Conservation (phyloP, 2,888 invertebrate species). For the Acanthoscelides obtectus region DNA sequence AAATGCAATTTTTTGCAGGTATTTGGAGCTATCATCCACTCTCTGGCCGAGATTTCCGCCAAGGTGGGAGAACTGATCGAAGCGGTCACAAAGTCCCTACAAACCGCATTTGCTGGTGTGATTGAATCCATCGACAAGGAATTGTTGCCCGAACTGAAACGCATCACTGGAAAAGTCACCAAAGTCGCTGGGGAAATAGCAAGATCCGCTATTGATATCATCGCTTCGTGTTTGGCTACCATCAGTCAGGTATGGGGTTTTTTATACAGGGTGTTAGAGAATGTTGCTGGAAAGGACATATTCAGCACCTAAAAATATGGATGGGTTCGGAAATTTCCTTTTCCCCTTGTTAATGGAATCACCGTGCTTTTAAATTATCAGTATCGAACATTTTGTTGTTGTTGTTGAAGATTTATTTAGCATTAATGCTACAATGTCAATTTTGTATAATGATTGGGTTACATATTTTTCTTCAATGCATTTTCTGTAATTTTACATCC, state of each 20-base stretch:
- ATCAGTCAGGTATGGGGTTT: conserved; percentile 31
- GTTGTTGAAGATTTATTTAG: too few relatives aligned
- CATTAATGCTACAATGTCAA: too few relatives aligned
- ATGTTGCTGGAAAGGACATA: too few relatives aligned
- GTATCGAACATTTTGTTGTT: too few relatives aligned
- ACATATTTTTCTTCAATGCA: too few relatives aligned
- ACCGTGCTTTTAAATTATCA: too few relatives aligned
- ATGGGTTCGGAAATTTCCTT: too few relatives aligned
- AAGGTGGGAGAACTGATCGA: conserved; percentile 41
- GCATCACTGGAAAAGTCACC: conserved; percentile 46
- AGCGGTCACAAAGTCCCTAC: conserved; percentile 39
- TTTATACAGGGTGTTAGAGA: too few relatives aligned
- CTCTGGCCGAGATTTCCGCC: conserved; percentile 40
- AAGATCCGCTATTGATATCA: conserved; percentile 44
- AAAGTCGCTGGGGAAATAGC: conserved; percentile 50
- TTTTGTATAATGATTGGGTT: too few relatives aligned
- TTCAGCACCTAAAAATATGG: too few relatives aligned
- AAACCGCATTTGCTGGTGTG: conserved; percentile 40
- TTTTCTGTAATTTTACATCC: too few relatives aligned
- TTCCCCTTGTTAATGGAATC: too few relatives aligned
- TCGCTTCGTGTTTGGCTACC: conserved; percentile 49
- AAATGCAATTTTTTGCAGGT: conserved; percentile 25
- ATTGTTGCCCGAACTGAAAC: conserved; percentile 41
- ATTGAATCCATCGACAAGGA: conserved; percentile 39
- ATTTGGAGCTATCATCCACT: conserved; percentile 43